These are phyloP conservation scores for Palythoa caribaeorum DNA, from an alignment of 92 coral and sea anemone genomes.

Conservation along the genomic window DNA sequence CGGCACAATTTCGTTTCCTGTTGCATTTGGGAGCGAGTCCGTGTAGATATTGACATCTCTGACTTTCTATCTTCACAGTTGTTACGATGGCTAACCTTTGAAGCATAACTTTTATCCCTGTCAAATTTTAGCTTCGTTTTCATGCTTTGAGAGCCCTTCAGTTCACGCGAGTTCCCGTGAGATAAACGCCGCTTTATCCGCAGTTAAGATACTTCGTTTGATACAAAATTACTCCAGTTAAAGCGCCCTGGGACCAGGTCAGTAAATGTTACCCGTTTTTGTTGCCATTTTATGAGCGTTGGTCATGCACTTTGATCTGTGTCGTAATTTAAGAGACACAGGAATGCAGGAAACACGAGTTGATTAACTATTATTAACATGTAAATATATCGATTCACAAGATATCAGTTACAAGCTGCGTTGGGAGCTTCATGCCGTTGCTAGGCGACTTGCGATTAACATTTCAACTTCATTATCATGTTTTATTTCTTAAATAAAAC, in stretches of 20 bases:
- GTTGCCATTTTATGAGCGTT: neutral
- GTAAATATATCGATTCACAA: neutral
- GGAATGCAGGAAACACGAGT: neutral
- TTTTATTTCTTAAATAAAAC: too few relatives aligned
- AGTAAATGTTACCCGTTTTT: neutral
- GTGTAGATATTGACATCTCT: slow-evolving; percentile 33
- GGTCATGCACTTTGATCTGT: neutral
- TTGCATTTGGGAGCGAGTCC: slow-evolving; percentile 1
- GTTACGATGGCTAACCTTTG: neutral
- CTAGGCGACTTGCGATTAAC: neutral
- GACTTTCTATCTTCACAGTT: slow-evolving; percentile 17
- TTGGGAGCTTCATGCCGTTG: neutral
- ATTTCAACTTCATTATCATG: neutral
- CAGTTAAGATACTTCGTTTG: neutral
- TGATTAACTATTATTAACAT: neutral
- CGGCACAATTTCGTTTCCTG: slow-evolving; percentile 64
- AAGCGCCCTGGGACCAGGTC: neutral
- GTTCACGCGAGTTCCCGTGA: neutral
- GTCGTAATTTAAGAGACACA: neutral
- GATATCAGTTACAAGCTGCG: neutral
- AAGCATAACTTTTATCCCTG: neutral
- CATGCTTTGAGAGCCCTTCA: neutral
- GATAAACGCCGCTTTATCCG: neutral
- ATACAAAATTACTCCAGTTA: neutral
- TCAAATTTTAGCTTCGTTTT: neutral